phyloP scores from a whole-genome alignment of 2,797 vertebrate species.

The Cuniculus paca region DNA sequence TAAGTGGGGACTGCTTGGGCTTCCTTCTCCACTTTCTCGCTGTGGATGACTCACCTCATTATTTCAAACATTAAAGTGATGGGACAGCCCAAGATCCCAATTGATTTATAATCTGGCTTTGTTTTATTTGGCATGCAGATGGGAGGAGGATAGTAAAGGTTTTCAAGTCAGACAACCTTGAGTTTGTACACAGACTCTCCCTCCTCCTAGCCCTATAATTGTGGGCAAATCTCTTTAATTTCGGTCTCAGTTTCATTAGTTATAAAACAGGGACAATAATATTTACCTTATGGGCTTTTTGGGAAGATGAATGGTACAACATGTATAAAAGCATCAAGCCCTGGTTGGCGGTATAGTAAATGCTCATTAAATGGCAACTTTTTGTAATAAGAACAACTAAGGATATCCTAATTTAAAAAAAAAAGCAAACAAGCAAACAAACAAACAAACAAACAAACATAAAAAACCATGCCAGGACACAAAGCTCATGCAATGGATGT shows the following conservation, averaged over 20 bases:
- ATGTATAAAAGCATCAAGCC: background rate
- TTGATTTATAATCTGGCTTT: slow-evolving; percentile 47
- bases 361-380: slow-evolving; percentile 68
- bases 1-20: background rate
- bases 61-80: slow-evolving; percentile 57
- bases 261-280: slow-evolving; percentile 50
- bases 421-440: no score
- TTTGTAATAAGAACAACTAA: slow-evolving; percentile 64
- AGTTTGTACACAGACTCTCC: slow-evolving; percentile 62
- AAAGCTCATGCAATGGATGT: background rate
- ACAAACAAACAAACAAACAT: no score
- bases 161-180: slow-evolving; percentile 74
- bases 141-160: slow-evolving; percentile 27
- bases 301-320: slow-evolving; percentile 28
- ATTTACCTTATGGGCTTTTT: slow-evolving; percentile 57
- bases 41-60: slow-evolving; percentile 12
- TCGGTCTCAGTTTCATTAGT: slow-evolving; percentile 68
- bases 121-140: slow-evolving; percentile 14
- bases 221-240: slow-evolving; percentile 55
- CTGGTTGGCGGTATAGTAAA: slow-evolving; percentile 10
- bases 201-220: slow-evolving; percentile 70
- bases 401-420: background rate
- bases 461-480: background rate
- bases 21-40: slow-evolving; percentile 10
- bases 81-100: background rate